Conservation (phyloP, 2,888 invertebrate species). For the Ophraella communa region DNA sequence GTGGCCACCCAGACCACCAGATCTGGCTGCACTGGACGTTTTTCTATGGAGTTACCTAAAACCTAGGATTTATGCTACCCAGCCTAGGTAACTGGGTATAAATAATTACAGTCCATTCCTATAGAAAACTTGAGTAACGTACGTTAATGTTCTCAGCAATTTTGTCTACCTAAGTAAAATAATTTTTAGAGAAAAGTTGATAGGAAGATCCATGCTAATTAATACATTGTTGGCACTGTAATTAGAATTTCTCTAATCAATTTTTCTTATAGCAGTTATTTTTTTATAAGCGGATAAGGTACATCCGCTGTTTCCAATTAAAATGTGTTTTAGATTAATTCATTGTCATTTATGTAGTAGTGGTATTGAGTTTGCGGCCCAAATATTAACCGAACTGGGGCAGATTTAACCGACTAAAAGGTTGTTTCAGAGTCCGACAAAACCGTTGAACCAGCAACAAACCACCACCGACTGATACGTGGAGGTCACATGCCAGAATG, state of each 20-base stretch:
- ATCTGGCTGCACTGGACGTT: too few species aligned
- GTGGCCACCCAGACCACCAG: too few species aligned
- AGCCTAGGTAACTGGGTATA: too few species aligned
- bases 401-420: slow-evolving; percentile 8
- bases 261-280: not conserved
- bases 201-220: too few species aligned
- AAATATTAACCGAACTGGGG: slow-evolving; percentile 6
- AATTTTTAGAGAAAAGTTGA: too few species aligned
- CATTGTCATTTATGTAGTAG: not conserved
- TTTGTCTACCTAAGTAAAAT: too few species aligned
- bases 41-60: too few species aligned
- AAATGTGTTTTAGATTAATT: not conserved
- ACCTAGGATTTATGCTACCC: too few species aligned
- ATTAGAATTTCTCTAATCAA: not conserved
- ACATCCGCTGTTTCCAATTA: not conserved
- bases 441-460: slow-evolving; percentile 10
- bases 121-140: too few species aligned
- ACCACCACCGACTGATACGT: slow-evolving; percentile 11
- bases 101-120: too few species aligned
- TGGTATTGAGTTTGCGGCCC: not conserved
- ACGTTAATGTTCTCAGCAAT: too few species aligned
- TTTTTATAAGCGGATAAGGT: not conserved
- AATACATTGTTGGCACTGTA: too few species aligned
- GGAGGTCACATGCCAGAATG: slow-evolving; percentile 9
- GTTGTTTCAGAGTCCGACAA: slow-evolving; percentile 9